Evolutionary conservation across 2,888 invertebrate species (phyloP).

Genomic region (Nephrotoma appendiculata): DNA sequence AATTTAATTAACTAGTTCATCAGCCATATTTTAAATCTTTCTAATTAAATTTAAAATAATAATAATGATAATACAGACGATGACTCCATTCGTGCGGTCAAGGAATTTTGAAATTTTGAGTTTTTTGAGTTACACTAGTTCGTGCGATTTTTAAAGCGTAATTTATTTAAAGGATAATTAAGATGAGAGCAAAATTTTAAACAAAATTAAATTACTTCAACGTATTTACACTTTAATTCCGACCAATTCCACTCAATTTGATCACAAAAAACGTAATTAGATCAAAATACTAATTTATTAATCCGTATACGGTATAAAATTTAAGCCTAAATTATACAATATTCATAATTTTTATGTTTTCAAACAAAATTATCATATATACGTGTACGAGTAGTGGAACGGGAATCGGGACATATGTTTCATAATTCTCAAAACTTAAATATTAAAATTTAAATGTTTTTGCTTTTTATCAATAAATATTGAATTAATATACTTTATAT

Average conservation of each 20-base stretch:
- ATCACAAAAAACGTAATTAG: background rate
- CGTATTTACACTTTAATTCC: background rate
- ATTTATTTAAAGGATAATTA: too few relatives aligned
- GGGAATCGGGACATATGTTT: background rate
- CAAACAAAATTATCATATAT: background rate
- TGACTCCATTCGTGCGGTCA: too few relatives aligned
- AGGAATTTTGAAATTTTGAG: too few relatives aligned
- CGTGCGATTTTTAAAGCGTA: too few relatives aligned
- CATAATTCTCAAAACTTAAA: background rate
- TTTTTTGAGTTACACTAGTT: too few relatives aligned
- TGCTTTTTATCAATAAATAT: background rate
- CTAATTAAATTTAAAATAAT: too few relatives aligned
- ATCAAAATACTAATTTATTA: background rate
- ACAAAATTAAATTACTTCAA: background rate
- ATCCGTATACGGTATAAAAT: background rate
- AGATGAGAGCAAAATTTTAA: too few relatives aligned
- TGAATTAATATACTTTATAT: background rate
- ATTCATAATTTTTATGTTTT: background rate
- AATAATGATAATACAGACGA: too few relatives aligned
- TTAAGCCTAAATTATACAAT: background rate
- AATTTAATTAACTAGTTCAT: too few relatives aligned
- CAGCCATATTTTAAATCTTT: too few relatives aligned
- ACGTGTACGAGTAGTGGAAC: background rate
- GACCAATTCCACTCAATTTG: background rate
- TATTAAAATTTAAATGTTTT: background rate